Evolutionary conservation across 2,797 vertebrate species (phyloP).

Genomic region (Xenopus petersii): DNA sequence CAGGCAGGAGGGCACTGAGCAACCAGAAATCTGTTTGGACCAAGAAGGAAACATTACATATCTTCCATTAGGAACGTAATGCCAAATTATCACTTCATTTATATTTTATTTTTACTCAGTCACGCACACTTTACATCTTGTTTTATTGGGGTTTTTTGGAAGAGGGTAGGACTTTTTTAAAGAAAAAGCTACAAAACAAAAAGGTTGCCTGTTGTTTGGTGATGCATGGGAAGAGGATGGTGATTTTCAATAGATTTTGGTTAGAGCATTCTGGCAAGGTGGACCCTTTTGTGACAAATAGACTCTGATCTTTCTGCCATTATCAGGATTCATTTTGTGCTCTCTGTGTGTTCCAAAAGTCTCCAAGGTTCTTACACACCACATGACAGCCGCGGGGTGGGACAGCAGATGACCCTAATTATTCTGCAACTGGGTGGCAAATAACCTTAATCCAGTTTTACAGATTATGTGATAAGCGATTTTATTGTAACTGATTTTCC

Average conservation of each 20-base stretch:
- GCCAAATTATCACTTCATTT: constrained; percentile 11
- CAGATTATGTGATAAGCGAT: no score
- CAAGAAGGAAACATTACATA: constrained; percentile 63
- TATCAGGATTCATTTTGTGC: neutral
- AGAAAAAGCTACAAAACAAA: constrained; percentile 12
- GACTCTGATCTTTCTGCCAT: neutral
- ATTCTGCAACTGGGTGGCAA: no score
- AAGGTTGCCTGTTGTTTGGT: constrained; percentile 3
- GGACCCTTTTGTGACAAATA: constrained; percentile 1
- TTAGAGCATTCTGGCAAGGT: constrained; percentile 2
- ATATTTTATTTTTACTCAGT: constrained; percentile 28
- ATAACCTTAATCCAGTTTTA: no score
- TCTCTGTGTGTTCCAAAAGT: neutral
- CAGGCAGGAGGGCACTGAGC: constrained; percentile 52
- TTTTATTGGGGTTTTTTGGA: constrained; percentile 14
- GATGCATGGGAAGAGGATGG: constrained; percentile 31
- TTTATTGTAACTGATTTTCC: no score
- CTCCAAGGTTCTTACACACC: neutral
- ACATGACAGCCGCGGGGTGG: no score
- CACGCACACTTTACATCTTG: constrained; percentile 41
- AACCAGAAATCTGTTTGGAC: constrained; percentile 60
- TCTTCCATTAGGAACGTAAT: constrained; percentile 69
- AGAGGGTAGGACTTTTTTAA: constrained; percentile 17
- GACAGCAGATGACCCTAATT: no score
- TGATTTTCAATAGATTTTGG: constrained; percentile 10